Evolutionary conservation across 2,113 vertebrate genomes (phyloP).

Genomic region (Bubalus kerabau): DNA sequence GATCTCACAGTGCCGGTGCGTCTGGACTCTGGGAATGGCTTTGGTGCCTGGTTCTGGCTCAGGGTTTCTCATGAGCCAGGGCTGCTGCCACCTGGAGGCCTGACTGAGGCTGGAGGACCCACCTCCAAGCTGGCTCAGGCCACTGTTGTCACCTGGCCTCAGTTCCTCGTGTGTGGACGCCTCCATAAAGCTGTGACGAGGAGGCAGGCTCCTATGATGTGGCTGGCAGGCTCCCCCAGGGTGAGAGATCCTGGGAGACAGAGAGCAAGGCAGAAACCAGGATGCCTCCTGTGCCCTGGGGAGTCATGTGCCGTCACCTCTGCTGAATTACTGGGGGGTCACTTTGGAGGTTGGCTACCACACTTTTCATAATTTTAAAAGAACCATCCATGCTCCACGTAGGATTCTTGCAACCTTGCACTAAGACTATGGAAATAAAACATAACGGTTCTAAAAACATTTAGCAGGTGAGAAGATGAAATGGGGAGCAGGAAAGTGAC

Average conservation of each 20-base stretch:
- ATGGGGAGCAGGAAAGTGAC: background rate
- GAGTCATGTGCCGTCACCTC: background rate
- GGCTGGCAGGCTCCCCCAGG: background rate
- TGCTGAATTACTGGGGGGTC: background rate
- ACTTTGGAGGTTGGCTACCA: background rate
- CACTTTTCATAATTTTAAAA: background rate
- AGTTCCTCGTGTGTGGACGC: rapidly evolving
- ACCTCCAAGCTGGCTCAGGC: background rate
- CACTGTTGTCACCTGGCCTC: background rate
- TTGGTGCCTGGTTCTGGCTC: background rate
- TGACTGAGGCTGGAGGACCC: background rate
- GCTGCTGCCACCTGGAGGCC: background rate
- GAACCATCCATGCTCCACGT: background rate
- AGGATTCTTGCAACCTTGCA: background rate
- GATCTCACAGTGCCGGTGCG: background rate
- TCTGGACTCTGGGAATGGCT: background rate
- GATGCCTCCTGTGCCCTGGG: background rate
- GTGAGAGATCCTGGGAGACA: background rate
- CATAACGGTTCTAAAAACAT: background rate
- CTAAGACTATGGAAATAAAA: background rate
- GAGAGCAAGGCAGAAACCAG: background rate
- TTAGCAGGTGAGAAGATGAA: background rate
- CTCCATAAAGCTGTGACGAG: background rate
- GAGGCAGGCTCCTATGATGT: background rate
- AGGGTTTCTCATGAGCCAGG: background rate